These are phyloP conservation scores for Apaloderma vittatum DNA, from an alignment of 2,113 vertebrate species.

Conservation along the genomic window DNA sequence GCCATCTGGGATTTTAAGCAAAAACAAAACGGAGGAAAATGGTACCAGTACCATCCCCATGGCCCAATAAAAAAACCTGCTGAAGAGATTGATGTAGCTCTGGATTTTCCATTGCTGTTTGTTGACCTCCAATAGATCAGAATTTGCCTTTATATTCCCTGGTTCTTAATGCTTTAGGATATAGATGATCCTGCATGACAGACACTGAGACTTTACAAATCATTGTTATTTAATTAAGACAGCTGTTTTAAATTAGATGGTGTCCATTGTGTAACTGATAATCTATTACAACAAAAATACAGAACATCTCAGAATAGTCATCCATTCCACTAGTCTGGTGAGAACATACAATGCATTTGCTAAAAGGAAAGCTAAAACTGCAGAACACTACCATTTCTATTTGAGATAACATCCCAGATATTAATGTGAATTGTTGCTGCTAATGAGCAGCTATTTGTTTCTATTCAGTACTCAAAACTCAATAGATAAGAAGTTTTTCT, in stretches of 20 bases:
- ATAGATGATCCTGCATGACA: not conserved
- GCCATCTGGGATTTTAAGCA: not conserved
- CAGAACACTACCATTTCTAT: not conserved
- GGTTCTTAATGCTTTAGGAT: not conserved
- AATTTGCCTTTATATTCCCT: not conserved
- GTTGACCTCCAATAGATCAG: not conserved
- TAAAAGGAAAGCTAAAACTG: not conserved
- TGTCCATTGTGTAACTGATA: not conserved
- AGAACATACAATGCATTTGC: not conserved
- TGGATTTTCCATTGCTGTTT: not conserved
- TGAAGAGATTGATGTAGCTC: not conserved
- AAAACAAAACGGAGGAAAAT: not conserved
- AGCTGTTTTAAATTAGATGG: not conserved
- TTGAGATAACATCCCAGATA: not conserved
- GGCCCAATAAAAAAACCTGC: not conserved
- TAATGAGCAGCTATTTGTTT: not conserved
- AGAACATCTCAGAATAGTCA: not conserved
- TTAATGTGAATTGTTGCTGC: not conserved
- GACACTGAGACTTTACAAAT: not conserved
- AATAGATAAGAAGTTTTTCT: not conserved
- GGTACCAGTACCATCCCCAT: not conserved
- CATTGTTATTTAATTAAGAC: not conserved
- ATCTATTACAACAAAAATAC: not conserved
- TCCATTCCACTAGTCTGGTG: not conserved
- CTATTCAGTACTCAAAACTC: not conserved